These are phyloP conservation scores for Melanerpes aurifrons DNA, from an alignment of 2,113 vertebrate genomes.

Conservation along the genomic window DNA sequence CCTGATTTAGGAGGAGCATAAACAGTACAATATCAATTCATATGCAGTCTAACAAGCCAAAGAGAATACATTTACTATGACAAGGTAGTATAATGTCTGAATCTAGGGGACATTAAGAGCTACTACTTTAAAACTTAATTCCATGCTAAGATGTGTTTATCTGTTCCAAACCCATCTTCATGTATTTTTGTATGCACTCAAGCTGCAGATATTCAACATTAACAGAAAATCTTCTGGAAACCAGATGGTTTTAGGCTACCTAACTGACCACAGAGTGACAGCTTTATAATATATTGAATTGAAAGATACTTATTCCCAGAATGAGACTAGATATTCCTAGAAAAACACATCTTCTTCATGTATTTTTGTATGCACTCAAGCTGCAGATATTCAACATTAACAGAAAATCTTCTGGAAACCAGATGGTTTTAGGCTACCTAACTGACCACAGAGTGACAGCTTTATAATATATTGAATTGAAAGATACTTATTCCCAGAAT, in stretches of 20 bases:
- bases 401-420: neutral
- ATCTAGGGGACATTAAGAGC: neutral
- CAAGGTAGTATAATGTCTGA: neutral
- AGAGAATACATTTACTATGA: neutral
- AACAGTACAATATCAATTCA: neutral
- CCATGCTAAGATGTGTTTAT: neutral
- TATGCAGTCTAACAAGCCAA: constrained; percentile 22
- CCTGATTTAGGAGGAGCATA: constrained; percentile 66
- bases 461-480: neutral
- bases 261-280: neutral
- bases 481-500: neutral
- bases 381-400: neutral
- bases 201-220: neutral
- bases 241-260: neutral
- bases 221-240: neutral
- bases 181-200: neutral
- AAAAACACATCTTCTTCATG: neutral
- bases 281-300: neutral
- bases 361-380: neutral
- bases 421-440: neutral
- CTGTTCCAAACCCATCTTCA: neutral
- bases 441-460: neutral
- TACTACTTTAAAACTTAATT: neutral
- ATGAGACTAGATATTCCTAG: neutral
- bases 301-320: neutral